These are phyloP conservation scores for Cephus rjabovi DNA, from an alignment of 2,888 invertebrate species.

Conservation along the genomic window DNA sequence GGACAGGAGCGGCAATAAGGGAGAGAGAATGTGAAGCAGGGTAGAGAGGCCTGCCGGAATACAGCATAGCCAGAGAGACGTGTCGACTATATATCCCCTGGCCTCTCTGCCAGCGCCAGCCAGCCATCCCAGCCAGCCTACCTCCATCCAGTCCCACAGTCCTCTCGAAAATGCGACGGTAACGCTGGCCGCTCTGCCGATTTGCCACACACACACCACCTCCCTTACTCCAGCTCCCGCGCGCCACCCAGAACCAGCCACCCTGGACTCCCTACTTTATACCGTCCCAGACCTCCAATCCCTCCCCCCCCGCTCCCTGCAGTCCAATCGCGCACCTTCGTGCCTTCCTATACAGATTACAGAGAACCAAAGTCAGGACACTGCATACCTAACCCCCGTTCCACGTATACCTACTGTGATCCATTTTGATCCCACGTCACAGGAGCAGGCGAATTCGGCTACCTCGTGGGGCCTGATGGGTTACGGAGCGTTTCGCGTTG, in stretches of 20 bases:
- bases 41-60: conserved; percentile 39
- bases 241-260: conserved; percentile 25
- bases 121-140: conserved; percentile 40
- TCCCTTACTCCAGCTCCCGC: conserved; percentile 22
- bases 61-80: conserved; percentile 57
- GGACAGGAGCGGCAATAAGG: conserved; percentile 20
- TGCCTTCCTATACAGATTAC: conserved; percentile 54
- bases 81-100: conserved; percentile 51
- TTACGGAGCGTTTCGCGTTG: no score
- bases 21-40: conserved; percentile 27
- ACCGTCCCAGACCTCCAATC: conserved; percentile 20
- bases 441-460: no score
- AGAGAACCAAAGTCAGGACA: conserved; percentile 32
- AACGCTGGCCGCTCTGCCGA: conserved; percentile 42
- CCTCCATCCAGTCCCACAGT: conserved; percentile 55
- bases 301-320: conserved; percentile 38
- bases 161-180: conserved; percentile 61
- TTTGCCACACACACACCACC: conserved; percentile 25
- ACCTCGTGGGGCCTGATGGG: no score
- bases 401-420: not conserved
- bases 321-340: conserved; percentile 55
- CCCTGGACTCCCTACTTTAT: conserved; percentile 17
- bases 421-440: not conserved
- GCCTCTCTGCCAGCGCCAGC: conserved; percentile 14
- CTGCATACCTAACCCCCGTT: conserved; percentile 33